A percentile compares a stretch with the other conserved stretches of the same genome.
These are phyloP conservation scores for Baccha elongata DNA, from an alignment of 2,888 invertebrate species.

Conservation along the genomic window DNA sequence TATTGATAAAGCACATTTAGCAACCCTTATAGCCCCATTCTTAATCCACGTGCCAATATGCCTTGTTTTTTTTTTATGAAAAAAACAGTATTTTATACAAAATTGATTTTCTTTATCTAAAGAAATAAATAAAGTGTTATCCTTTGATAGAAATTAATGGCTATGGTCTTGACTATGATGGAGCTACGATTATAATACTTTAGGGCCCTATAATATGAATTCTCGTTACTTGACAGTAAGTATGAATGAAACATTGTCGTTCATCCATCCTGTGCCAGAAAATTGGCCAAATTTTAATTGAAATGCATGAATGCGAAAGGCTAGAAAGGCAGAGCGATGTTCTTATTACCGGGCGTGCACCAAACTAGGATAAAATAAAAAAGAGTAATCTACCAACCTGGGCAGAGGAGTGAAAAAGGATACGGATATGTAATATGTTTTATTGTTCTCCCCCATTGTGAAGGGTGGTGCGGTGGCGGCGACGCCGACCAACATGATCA, in stretches of 20 bases:
- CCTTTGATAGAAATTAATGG: too few species aligned
- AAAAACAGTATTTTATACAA: too few species aligned
- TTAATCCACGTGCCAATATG: too few species aligned
- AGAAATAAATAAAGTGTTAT: too few species aligned
- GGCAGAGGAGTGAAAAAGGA: slow-evolving; percentile 24
- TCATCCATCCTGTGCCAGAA: neutral
- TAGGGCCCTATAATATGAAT: slow-evolving; percentile 54
- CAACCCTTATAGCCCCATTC: too few species aligned
- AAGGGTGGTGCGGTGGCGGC: too few species aligned
- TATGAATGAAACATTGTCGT: slow-evolving; percentile 19
- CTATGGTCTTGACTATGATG: too few species aligned
- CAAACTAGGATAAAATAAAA: neutral
- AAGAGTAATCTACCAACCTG: neutral
- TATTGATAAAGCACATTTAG: too few species aligned
- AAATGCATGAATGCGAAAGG: slow-evolving; percentile 57
- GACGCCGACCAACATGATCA: slow-evolving; percentile 27
- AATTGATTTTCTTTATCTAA: too few species aligned
- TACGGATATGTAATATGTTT: slow-evolving; percentile 68
- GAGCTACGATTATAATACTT: too few species aligned
- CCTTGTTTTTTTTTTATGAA: too few species aligned
- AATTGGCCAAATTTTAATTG: slow-evolving; percentile 32
- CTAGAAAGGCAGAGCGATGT: too few species aligned
- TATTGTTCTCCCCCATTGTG: slow-evolving; percentile 45
- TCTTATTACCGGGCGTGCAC: neutral
- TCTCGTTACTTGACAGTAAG: slow-evolving; percentile 64